Conservation (phyloP, 2,113 vertebrate genomes). For the Globicephala melas region DNA sequence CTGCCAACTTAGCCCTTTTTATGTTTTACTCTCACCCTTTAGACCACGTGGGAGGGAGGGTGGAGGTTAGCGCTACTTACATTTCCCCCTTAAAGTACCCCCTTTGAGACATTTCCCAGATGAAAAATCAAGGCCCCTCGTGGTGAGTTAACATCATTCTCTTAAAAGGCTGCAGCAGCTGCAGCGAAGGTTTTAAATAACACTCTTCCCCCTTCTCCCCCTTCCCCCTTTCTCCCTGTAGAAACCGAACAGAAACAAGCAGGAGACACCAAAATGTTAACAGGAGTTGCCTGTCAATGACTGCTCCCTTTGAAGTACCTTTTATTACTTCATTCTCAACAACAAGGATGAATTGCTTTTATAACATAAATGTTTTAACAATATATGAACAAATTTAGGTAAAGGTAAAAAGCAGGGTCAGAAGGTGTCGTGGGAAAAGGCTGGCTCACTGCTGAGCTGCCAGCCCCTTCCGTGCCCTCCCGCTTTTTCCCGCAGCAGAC, state of each 20-base stretch:
- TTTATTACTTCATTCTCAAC: background rate
- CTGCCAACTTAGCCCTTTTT: background rate
- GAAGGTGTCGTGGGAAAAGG: background rate
- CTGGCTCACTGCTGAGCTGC: background rate
- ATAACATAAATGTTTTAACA: background rate
- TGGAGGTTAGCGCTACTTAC: background rate
- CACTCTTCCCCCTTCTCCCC: background rate
- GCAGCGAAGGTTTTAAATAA: background rate
- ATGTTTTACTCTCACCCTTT: background rate
- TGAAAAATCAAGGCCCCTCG: background rate
- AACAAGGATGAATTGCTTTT: background rate
- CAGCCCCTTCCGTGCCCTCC: rapidly evolving
- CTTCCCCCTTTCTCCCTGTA: background rate
- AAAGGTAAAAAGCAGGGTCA: background rate
- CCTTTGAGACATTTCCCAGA: background rate
- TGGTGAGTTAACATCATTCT: background rate
- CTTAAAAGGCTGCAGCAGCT: background rate
- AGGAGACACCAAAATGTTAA: background rate
- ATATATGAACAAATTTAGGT: background rate
- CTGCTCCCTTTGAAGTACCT: background rate
- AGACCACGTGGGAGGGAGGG: background rate
- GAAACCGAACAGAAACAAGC: background rate
- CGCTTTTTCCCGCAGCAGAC: rapidly evolving
- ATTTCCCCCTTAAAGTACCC: background rate
- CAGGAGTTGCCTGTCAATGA: background rate